Evolutionary conservation across 2,888 invertebrate genomes (phyloP), one percentile per base, ranked within the genome.

Genomic region (Camponotus fellah): DNA sequence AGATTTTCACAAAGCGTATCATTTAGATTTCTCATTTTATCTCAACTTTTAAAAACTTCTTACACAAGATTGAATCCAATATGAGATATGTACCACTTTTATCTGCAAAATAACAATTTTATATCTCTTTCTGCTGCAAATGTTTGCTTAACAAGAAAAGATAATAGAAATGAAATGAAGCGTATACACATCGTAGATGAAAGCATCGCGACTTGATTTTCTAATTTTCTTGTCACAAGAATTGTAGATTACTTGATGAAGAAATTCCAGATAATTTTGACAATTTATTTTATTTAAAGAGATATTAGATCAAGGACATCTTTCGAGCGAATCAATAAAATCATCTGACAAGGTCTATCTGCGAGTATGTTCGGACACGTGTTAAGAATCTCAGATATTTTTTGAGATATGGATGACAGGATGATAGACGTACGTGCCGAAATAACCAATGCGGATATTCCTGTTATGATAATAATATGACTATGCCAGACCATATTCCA

Each of bases 331-430:
- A 26, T 17, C 8, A 76, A 53, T 76, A 64, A 37, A 77, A 32
- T 12, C 9, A 56, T 66, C 53, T 65, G 37, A 37, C 40, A 53
- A 17, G 17, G 12, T 21, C 9, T 21, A 43, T 68, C n/a, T 26
- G 14, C 32, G 26, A 56, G 40, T 34, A 21, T 66, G n/a, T 40
- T 17, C 34, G 6, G 26, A 53, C 53, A 49, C 53, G 8, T 34
- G 17, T 65, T 76, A 68, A 77, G 21, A 56, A 40, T 0, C 12
- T 68, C 56, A 68, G 53, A 14, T 72, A 68, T n/a, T 66, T 53
- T 53, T 58, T 72, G 84, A 81, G 68, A 81, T n/a, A n/a, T n/a
- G n/a, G n/a, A n/a, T 53, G 53, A 53, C 53, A 60, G 49, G 26
- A 84, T 53, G 46, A 84, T 53, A 49, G 21, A 62, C 14, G 26